Percentiles rank a stretch among this genome's conserved stretches.
Conservation (phyloP, 2,113 vertebrate genomes). For the Athene cunicularia region DNA sequence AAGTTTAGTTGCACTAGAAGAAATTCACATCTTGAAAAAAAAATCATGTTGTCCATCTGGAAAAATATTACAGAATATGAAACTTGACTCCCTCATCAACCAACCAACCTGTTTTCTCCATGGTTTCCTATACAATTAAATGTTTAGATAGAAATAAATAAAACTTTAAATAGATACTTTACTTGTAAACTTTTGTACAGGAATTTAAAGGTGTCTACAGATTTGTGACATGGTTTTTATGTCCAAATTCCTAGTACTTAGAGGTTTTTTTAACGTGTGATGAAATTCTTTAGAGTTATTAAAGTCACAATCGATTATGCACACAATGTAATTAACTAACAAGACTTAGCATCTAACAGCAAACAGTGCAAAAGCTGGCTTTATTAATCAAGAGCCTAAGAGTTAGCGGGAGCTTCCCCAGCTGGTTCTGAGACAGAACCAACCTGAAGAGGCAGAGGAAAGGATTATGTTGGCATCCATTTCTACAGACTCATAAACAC, state of each 20-base stretch:
- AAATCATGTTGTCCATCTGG: background rate
- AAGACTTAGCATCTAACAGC: background rate
- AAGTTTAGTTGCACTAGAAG: background rate
- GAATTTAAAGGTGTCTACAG: background rate
- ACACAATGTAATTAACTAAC: background rate
- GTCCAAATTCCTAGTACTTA: background rate
- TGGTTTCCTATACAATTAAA: background rate
- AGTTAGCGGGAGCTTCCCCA: background rate
- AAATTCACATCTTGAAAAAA: background rate
- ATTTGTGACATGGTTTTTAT: background rate
- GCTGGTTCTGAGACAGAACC: background rate
- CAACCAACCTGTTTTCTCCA: background rate
- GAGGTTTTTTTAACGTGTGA: background rate
- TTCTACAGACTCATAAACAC: background rate
- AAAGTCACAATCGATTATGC: background rate
- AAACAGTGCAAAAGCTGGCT: background rate
- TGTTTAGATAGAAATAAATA: background rate
- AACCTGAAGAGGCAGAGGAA: background rate
- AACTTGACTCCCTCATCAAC: background rate
- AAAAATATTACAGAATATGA: background rate
- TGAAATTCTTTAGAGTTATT: background rate
- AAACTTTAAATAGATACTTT: background rate
- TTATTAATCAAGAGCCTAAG: background rate
- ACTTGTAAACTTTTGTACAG: background rate
- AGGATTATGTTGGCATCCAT: background rate